Conservation (phyloP, 1,140 invertebrate species). For the Euwallacea similis region DNA sequence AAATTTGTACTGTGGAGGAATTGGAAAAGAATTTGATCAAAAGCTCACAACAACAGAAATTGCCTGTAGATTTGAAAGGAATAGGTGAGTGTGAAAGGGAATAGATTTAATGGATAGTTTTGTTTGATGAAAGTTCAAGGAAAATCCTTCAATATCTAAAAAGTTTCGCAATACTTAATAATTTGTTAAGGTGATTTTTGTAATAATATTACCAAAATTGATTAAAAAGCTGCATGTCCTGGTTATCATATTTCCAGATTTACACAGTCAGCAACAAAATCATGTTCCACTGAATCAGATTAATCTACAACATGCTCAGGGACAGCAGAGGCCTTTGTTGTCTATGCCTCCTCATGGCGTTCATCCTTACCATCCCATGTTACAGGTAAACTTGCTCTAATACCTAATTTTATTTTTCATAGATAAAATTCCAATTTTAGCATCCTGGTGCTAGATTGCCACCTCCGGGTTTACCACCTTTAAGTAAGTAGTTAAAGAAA, state of each 20-base stretch:
- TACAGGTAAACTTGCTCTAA: conserved; percentile 28
- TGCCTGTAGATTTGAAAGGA: neutral
- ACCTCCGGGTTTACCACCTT: conserved; percentile 48
- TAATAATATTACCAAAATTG: neutral
- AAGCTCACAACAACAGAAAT: conserved; percentile 35
- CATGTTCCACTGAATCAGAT: conserved; percentile 19
- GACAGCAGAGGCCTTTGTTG: conserved; percentile 25
- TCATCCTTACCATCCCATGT: conserved; percentile 38
- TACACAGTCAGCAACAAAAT: conserved; percentile 13
- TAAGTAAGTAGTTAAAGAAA: conserved; percentile 36
- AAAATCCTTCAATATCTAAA: too few species aligned
- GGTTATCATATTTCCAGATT: neutral
- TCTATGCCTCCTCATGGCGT: conserved; percentile 27
- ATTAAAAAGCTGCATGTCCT: neutral
- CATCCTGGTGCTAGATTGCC: conserved; percentile 37
- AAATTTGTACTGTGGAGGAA: conserved; percentile 61
- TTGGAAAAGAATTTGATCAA: conserved; percentile 56
- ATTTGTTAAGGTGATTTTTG: neutral
- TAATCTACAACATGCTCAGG: conserved; percentile 44
- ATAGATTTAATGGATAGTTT: neutral
- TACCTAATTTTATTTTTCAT: neutral
- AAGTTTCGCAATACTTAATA: too few species aligned
- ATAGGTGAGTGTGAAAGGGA: neutral
- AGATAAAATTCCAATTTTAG: conserved; percentile 4
- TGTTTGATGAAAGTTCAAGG: neutral